Evolutionary conservation across 2,888 invertebrate species (phyloP).

Genomic region (Bugulina stolonifera): DNA sequence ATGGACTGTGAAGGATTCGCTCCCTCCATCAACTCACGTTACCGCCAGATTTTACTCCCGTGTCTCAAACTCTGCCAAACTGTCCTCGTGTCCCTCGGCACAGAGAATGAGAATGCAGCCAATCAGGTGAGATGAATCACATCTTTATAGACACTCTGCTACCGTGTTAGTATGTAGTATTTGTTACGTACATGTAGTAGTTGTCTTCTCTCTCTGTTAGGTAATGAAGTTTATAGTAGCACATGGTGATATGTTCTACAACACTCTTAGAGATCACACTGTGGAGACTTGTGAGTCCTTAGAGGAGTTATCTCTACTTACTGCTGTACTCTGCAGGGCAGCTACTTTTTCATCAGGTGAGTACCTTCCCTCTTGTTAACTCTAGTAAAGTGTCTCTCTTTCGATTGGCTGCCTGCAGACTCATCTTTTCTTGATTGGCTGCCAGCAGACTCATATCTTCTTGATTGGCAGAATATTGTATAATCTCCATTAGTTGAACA

Average conservation of each 20-base stretch:
- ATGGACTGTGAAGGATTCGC: constrained; percentile 35
- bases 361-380: neutral
- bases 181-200: no score
- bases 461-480: no score
- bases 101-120: constrained; percentile 75
- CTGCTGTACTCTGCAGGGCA: constrained; percentile 68
- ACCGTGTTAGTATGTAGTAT: no score
- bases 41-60: constrained; percentile 76
- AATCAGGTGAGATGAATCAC: constrained; percentile 60
- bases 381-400: neutral
- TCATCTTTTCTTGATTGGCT: no score
- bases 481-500: no score
- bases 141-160: no score
- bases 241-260: constrained; percentile 74
- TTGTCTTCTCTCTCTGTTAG: constrained; percentile 39
- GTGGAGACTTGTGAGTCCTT: constrained; percentile 57
- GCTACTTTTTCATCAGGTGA: constrained; percentile 46
- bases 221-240: constrained; percentile 72
- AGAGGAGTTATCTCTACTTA: constrained; percentile 70
- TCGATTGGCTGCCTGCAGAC: no score
- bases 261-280: constrained; percentile 67
- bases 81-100: constrained; percentile 73
- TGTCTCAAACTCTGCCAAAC: constrained; percentile 75
- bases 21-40: constrained; percentile 65
- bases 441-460: no score